Conservation (phyloP, 1,140 invertebrate species). For the Polypedilum vanderplanki region DNA sequence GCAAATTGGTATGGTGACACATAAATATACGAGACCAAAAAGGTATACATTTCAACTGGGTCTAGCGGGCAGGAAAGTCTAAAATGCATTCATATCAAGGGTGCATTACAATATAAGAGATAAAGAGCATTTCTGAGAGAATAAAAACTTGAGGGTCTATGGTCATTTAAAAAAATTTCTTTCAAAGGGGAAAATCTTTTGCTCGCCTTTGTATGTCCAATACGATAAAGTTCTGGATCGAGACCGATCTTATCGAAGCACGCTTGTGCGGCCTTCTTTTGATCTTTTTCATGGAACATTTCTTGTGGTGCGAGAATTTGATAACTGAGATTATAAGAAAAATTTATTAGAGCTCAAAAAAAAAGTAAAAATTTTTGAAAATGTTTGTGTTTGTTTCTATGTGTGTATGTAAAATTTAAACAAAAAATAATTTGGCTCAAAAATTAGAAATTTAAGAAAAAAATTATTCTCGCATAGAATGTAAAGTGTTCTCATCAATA, state of each 20-base stretch:
- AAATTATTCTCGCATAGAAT: not conserved
- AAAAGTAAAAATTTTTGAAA: slow-evolving; percentile 3
- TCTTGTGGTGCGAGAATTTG: slow-evolving; percentile 94
- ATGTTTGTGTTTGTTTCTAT: no score
- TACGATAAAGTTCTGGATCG: slow-evolving; percentile 87
- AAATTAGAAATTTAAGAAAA: not conserved
- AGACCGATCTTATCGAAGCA: slow-evolving; percentile 79
- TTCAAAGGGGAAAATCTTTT: not conserved
- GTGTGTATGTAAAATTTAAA: not conserved
- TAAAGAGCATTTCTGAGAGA: no score
- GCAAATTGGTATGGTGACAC: no score
- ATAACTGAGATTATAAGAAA: slow-evolving; percentile 61
- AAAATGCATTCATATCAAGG: no score
- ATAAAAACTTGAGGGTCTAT: not conserved
- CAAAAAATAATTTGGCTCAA: no score
- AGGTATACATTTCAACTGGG: no score
- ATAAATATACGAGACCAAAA: no score
- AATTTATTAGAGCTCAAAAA: no score
- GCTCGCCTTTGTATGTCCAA: slow-evolving; percentile 97
- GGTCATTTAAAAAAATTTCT: not conserved
- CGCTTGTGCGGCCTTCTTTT: slow-evolving; percentile 69
- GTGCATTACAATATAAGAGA: no score
- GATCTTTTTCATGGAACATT: slow-evolving; percentile 77
- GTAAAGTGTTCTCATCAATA: not conserved
- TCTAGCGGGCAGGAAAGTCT: no score